These are phyloP conservation scores for Amblyjoppa fuscipennis DNA, from an alignment of 2,888 invertebrate species.

Conservation along the genomic window DNA sequence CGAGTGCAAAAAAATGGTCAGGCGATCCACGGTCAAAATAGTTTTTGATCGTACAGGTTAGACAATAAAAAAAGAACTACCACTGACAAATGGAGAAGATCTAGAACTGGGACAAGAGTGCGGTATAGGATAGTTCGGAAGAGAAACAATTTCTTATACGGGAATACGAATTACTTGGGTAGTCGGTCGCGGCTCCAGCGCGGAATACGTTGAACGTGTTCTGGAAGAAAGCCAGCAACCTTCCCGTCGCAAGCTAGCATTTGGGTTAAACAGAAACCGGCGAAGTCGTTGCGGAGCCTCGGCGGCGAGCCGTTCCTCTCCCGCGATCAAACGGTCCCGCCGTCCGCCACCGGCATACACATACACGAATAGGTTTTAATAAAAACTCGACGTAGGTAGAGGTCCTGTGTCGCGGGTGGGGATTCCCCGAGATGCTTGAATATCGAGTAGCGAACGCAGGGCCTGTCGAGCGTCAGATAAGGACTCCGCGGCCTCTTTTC, in stretches of 20 bases:
- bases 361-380: constrained; percentile 57
- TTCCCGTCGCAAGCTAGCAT: constrained; percentile 72
- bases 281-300: constrained; percentile 39
- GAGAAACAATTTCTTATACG: constrained; percentile 69
- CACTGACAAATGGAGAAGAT: constrained; percentile 46
- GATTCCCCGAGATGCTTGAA: constrained; percentile 57
- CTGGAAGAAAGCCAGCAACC: constrained; percentile 77
- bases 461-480: constrained; percentile 65
- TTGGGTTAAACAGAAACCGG: constrained; percentile 71
- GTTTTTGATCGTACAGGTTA: not conserved
- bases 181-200: constrained; percentile 50
- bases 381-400: constrained; percentile 62
- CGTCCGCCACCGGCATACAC: constrained; percentile 54
- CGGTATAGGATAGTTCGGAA: constrained; percentile 41
- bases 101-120: constrained; percentile 58
- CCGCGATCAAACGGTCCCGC: constrained; percentile 67
- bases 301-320: constrained; percentile 49
- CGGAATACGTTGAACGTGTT: constrained; percentile 70
- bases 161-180: constrained; percentile 63
- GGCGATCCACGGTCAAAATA: too few relatives aligned
- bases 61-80: not conserved
- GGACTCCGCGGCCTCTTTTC: constrained; percentile 62
- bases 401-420: constrained; percentile 52
- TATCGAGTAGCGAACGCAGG: constrained; percentile 53
- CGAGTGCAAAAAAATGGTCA: not conserved